Evolutionary conservation across 1,140 invertebrate genomes (phyloP).

Genomic region (Bombus vancouverensis): DNA sequence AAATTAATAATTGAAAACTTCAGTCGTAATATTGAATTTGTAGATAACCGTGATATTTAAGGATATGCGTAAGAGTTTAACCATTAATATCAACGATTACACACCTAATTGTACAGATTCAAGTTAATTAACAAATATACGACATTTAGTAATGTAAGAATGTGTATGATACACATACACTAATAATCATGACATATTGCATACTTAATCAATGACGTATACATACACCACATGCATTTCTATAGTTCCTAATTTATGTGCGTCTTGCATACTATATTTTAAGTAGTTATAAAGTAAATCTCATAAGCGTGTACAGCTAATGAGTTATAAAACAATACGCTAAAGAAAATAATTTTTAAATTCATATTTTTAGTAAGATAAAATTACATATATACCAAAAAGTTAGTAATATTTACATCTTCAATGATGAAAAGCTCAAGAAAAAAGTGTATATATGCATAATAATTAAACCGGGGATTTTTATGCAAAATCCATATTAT

Average conservation of each 20-base stretch:
- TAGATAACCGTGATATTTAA: neutral
- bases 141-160: neutral
- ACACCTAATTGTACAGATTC: neutral
- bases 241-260: neutral
- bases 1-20: neutral
- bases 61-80: neutral
- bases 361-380: neutral
- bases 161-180: neutral
- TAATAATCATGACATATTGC: slow-evolving; percentile 28
- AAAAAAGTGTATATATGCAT: neutral
- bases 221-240: neutral
- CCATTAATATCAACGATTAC: neutral
- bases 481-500: no score
- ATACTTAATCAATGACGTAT: slow-evolving; percentile 35
- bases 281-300: neutral
- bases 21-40: neutral
- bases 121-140: neutral
- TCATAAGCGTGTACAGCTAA: neutral
- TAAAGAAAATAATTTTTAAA: neutral
- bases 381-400: neutral
- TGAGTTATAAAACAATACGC: neutral
- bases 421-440: neutral
- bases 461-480: neutral
- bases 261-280: neutral
- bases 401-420: neutral